Percentiles rank a stretch among this genome's conserved stretches.
phyloP scores from a whole-genome alignment of 37 sponge, comb jelly and placozoan genomes.

The Ianthella basta region DNA sequence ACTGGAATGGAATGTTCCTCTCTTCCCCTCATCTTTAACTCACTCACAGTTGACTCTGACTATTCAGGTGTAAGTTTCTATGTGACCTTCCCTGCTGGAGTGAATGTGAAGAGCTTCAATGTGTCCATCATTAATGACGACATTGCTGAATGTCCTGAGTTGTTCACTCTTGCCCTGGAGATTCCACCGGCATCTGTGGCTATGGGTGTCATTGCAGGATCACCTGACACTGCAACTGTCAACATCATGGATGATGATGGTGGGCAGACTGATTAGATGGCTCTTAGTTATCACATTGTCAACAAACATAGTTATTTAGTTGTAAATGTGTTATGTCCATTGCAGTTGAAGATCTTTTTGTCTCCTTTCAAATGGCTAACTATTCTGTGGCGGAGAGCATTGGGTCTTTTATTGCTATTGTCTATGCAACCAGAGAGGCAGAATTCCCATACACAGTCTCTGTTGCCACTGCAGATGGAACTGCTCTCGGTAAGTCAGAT shows the following conservation, averaged over 20 bases:
- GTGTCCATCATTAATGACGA: slow-evolving; percentile 7
- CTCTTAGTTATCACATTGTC: too few species aligned
- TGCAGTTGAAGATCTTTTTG: background rate
- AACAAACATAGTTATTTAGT: too few species aligned
- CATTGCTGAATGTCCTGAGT: background rate
- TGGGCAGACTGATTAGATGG: too few species aligned
- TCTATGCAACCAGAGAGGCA: background rate
- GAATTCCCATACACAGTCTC: background rate
- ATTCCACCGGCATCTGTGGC: background rate
- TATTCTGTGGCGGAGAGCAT: background rate
- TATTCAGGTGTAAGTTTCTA: background rate
- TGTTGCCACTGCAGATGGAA: background rate
- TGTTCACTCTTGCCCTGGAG: background rate
- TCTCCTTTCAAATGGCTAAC: background rate
- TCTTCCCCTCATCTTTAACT: background rate
- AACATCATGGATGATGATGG: slow-evolving; percentile 18
- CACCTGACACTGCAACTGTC: slow-evolving; percentile 8
- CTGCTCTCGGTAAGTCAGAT: background rate
- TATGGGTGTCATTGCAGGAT: background rate
- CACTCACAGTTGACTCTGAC: background rate
- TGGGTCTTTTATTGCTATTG: background rate
- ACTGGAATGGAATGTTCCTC: too few species aligned
- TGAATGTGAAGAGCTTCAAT: background rate
- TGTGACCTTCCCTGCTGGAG: background rate
- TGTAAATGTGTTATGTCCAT: background rate